Evolutionary conservation across 64 coral and sea anemone species (phyloP), one percentile per base, ranked within the genome.

Genomic region (Pocillopora damicornis): DNA sequence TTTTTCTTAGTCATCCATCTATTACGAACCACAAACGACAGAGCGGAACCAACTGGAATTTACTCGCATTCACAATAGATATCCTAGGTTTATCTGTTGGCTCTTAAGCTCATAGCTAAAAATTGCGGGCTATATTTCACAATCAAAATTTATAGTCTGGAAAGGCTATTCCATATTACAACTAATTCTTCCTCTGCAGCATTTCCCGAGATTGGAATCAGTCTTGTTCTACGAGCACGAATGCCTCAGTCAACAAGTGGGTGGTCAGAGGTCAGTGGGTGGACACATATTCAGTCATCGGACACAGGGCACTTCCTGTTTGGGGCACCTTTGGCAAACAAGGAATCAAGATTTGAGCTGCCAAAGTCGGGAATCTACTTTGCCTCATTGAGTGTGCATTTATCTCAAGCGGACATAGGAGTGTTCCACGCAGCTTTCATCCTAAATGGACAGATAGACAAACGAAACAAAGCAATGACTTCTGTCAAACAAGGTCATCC

Each of bases 281-380:
- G 91, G 91, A 65, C 86, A 76, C 23, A 65, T 18, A 18, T 35
- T 75, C 76, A 35, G 42, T 75, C 79, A 26, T 65, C 82, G 18
- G 79, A 88, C 34, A 82, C 86, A 57, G 91, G 91, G 20, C 91
- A 59, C 30, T 92, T 92, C 73, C 74, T 88, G 58, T 92, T 82
- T 74, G 91, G 91, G 26, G 91, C 86, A 7, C 86, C 86, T 23
- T 77, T 92, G 17, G 59, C 4, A 25, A 76, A 26, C 8, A 88
- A 75, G 22, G n/a, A 74, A 9, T 88, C 91, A 35, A 63, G 73
- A 72, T 92, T 88, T 56, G 58, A 63, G 30, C 62, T 92, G 35
- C 91, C 91, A 15, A 92, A 88, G 51, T 88, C 91, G 13, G 91
- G 91, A 74, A 92, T 92, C 15, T 88, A 92, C 61, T 92, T 88